Base-by-base conservation (phyloP, 2,888 invertebrate genomes). In the Drosophila atripex region DNA sequence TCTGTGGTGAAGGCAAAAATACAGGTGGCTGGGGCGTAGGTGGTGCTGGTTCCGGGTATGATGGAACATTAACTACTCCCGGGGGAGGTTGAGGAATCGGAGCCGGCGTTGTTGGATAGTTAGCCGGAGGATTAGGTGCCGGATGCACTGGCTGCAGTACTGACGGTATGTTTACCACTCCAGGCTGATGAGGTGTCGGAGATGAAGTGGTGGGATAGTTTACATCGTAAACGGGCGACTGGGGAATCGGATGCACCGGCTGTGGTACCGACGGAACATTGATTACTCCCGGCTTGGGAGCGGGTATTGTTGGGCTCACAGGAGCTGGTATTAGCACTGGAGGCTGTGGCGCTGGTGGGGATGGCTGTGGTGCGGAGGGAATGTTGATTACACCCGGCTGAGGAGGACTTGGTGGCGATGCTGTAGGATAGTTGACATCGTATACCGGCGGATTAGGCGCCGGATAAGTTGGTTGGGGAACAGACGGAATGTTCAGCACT, bases 61-160 rank as follows among this genome's bases (percentile, higher is more conserved):
- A 68, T 0, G 68, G 77, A 18, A 76, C 63, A n/a, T 75, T 76
- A 1, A 77, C 28, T 0, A 68, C 52, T 18, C 63, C 60, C 8
- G 77, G 71, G 0, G 25, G 51, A 5, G 39, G 45, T 25, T 35
- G 35, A 2, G 57, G 49, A 11, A 9, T 25, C 6, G 53, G 11
- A 3, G 35, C 11, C 6, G 28, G 14, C 8, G 35, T 25, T 3
- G 54, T 51, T 2, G 71, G 63, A 2, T 66, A 59, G 77, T 71
- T 50, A 3, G 46, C 6, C 0, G 71, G 70, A 1, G 68, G 64
- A 3, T 55, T 51, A 0, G 92, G 86, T 87, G 90, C 80, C 43
- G 91, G 91, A 56, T 71, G 28, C 21, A n/a, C 3, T 7, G 66
- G 78, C 2, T 55, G 57, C 6, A 65, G 73, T 0, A 25, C n/a